A percentile compares a stretch with the other conserved stretches of the same genome.
phyloP scores from a whole-genome alignment of 2,888 invertebrate species.

The Epinotia demarniana region DNA sequence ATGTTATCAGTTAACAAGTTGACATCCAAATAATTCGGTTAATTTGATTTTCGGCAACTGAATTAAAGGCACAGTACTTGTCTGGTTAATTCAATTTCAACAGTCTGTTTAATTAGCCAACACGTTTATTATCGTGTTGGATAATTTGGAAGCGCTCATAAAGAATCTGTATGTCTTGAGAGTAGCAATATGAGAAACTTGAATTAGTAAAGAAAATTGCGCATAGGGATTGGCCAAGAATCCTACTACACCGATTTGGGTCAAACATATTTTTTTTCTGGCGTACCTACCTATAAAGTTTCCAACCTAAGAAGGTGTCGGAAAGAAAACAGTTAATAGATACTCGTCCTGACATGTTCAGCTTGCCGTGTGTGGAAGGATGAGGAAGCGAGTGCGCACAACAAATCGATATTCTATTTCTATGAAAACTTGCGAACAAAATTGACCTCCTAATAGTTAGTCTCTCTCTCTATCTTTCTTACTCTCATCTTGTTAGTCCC shows the following conservation, averaged over 20 bases:
- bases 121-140: background rate
- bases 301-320: background rate
- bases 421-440: background rate
- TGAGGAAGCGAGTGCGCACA: background rate
- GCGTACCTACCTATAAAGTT: background rate
- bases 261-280: background rate
- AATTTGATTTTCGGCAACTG: background rate
- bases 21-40: background rate
- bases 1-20: too few species aligned
- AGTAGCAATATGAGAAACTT: constrained; percentile 16
- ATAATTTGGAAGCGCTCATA: constrained; percentile 2
- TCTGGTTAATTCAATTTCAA: background rate
- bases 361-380: background rate
- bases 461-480: background rate
- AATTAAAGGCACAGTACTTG: background rate
- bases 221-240: constrained; percentile 4
- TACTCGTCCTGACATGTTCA: background rate
- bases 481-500: background rate
- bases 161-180: constrained; percentile 20
- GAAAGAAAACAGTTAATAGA: background rate
- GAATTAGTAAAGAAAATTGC: constrained; percentile 29
- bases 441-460: background rate
- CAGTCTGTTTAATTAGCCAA: too few species aligned
- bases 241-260: background rate
- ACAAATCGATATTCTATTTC: background rate